Base-by-base conservation (phyloP, 2,797 vertebrate genomes). In the Chaunax sp. region DNA sequence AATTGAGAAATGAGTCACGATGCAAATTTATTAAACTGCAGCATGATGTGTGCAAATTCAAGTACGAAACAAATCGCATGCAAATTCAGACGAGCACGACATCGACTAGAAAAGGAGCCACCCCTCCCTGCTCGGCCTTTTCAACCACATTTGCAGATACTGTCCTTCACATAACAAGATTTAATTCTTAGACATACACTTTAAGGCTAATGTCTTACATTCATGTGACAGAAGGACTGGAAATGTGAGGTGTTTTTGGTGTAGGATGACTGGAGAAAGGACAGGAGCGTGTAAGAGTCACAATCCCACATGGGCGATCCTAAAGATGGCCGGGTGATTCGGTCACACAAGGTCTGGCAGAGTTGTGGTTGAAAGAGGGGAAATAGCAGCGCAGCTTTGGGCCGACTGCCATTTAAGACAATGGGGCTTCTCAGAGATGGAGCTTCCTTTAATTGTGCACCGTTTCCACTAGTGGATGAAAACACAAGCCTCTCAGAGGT, bases 391-490 rank as follows among this genome's bases (percentile, higher is more conserved):
- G 22, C 35, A 19, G 66, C 60, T 81, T 65, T 78, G 67, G 83
- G 72, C 68, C 7, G 1, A 43, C 55, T 55, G 72, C 85, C 78
- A 78, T 77, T 63, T 55, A 51, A 85, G 76, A 94, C 91, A 93
- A 93, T 93, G 68, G 87, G 25, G 40, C 59, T 83, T 71, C 57
- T 69, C 63, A 30, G 75, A 81, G 80, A 86, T 61, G 80, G 75
- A 74, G 90, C 82, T 94, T 94, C 93, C 93, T 90, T 86, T 84
- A 86, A 94, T 94, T 94, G 93, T 94, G 69, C 41, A 10, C 1
- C 4, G 75, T 87, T 93, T 93, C 91, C 92, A 93, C 68, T 6
- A 12, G 74, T 75, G 64, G 64, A 73, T 70, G 78, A 80, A 90
- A 86, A 88, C 52, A 81, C 51, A 35, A 78, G 46, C 38, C 28